A percentile compares a stretch with the other conserved stretches of the same genome.
These are phyloP conservation scores for Sinelater perroti DNA, from an alignment of 2,888 invertebrate genomes.

Conservation along the genomic window DNA sequence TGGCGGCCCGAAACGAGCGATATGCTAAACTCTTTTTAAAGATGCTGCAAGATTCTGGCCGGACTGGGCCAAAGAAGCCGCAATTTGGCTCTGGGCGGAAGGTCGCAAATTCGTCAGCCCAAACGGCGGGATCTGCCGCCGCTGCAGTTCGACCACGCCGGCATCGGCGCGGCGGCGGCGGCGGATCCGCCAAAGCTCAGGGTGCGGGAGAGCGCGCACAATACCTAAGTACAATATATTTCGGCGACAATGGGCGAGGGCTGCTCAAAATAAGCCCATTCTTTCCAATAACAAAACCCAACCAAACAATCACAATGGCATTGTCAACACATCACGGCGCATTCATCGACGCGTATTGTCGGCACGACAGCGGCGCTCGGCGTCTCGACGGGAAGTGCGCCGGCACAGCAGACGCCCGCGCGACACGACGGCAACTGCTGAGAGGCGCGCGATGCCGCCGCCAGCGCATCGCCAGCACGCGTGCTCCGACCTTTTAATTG, in stretches of 20 bases:
- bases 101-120: too few species aligned
- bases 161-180: too few species aligned
- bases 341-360: constrained; percentile 37
- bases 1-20: too few species aligned
- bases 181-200: too few species aligned
- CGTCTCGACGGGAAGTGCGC: constrained; percentile 42
- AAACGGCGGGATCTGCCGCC: too few species aligned
- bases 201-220: constrained; percentile 31
- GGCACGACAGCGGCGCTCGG: constrained; percentile 38
- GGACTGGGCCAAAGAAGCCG: too few species aligned
- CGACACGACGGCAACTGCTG: constrained; percentile 29
- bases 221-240: constrained; percentile 43
- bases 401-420: constrained; percentile 29
- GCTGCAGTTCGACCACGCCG: too few species aligned
- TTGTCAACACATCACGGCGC: constrained; percentile 46
- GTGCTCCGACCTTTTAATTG: constrained; percentile 39
- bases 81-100: too few species aligned
- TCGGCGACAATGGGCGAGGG: constrained; percentile 43
- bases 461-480: constrained; percentile 32
- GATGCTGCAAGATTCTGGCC: too few species aligned
- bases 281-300: constrained; percentile 43
- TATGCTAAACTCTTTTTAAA: too few species aligned
- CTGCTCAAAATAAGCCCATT: constrained; percentile 43
- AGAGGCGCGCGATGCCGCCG: constrained; percentile 35
- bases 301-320: constrained; percentile 49